Percentiles rank a stretch among this genome's conserved stretches.
These are phyloP conservation scores for Belgica antarctica DNA, from an alignment of 2,888 invertebrate species.

Conservation along the genomic window DNA sequence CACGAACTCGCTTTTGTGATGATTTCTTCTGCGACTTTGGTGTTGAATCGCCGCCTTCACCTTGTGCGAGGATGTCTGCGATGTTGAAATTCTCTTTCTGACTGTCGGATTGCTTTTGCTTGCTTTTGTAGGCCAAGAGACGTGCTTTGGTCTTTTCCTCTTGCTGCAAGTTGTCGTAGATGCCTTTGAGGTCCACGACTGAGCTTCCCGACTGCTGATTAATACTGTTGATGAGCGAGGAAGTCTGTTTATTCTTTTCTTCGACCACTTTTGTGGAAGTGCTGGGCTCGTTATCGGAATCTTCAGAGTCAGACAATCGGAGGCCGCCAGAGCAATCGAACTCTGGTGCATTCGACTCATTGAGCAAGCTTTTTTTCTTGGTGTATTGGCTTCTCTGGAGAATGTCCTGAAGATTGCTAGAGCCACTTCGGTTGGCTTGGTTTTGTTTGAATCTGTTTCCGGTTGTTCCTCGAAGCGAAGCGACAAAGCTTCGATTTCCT, in stretches of 20 bases:
- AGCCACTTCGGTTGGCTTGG: background rate
- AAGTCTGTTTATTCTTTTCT: constrained; percentile 44
- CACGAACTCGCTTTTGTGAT: constrained; percentile 48
- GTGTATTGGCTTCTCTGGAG: constrained; percentile 3
- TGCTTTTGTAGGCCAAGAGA: constrained; percentile 51
- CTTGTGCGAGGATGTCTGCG: constrained; percentile 64
- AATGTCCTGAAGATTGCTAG: constrained; percentile 10
- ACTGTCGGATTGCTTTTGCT: constrained; percentile 47
- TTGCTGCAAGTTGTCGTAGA: constrained; percentile 61
- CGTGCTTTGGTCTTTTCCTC: constrained; percentile 63
- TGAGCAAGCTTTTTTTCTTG: constrained; percentile 19
- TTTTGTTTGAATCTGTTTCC: background rate
- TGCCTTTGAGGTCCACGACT: constrained; percentile 52
- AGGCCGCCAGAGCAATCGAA: constrained; percentile 54
- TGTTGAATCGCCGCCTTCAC: constrained; percentile 59
- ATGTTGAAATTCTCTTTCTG: constrained; percentile 57
- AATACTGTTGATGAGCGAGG: background rate
- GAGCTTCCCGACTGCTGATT: constrained; percentile 29
- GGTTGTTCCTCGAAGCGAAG: background rate
- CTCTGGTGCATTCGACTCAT: constrained; percentile 46
- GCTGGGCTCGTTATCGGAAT: constrained; percentile 48
- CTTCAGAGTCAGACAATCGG: constrained; percentile 49
- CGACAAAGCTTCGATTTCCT: background rate
- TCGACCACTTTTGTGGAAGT: constrained; percentile 46
- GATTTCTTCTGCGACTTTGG: constrained; percentile 47